These are phyloP conservation scores for Agonopterix heracliana DNA, from an alignment of 2,888 invertebrate species.

Conservation along the genomic window DNA sequence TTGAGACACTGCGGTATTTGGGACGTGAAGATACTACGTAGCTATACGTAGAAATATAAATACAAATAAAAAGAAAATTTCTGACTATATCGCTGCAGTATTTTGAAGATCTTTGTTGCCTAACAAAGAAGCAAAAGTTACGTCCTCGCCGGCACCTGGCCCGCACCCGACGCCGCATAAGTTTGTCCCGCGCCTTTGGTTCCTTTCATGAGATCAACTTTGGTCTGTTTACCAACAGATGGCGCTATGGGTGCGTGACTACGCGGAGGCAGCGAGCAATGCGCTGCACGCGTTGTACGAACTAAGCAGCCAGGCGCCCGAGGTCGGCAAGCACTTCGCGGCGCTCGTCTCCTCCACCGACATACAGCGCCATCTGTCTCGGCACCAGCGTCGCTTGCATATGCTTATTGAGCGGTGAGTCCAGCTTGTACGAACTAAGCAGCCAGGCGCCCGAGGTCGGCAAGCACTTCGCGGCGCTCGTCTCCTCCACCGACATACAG, in stretches of 20 bases:
- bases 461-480: constrained; percentile 35
- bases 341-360: constrained; percentile 39
- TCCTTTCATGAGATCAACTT: too few species aligned
- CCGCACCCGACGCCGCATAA: too few species aligned
- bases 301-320: constrained; percentile 19
- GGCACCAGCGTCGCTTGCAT: constrained; percentile 36
- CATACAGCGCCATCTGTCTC: constrained; percentile 27
- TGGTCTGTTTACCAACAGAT: constrained; percentile 26
- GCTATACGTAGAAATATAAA: too few species aligned
- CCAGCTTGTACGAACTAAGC: constrained; percentile 27
- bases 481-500: constrained; percentile 34
- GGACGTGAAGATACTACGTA: too few species aligned
- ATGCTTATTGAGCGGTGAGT: constrained; percentile 34
- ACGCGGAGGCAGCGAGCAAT: constrained; percentile 44
- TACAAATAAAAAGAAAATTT: too few species aligned
- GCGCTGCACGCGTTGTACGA: constrained; percentile 38
- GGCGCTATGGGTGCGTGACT: constrained; percentile 53
- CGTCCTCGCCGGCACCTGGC: too few species aligned
- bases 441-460: constrained; percentile 16
- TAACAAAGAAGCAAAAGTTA: too few species aligned
- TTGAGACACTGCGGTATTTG: too few species aligned
- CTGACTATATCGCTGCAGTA: too few species aligned
- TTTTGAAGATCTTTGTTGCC: too few species aligned
- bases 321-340: constrained; percentile 25
- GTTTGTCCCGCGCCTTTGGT: too few species aligned